phyloP scores from a whole-genome alignment of 2,113 vertebrate genomes.

The Sterrhoptilus dennistouni region DNA sequence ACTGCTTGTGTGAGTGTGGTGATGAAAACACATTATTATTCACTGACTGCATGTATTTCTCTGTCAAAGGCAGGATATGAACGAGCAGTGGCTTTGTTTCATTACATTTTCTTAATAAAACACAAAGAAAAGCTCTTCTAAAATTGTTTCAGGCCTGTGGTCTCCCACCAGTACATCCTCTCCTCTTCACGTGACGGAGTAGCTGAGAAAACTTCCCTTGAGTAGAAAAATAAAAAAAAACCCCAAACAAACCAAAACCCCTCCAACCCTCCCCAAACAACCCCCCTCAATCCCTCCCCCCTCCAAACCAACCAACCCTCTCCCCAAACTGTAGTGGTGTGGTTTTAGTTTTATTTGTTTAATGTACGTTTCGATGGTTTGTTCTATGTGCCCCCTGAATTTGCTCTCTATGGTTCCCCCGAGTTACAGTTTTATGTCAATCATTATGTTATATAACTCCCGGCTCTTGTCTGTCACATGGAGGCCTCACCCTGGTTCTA shows the following conservation, averaged over 20 bases:
- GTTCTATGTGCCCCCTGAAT: no score
- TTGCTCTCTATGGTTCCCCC: no score
- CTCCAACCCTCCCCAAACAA: rapidly evolving
- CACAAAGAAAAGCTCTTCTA: background rate
- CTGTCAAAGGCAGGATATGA: background rate
- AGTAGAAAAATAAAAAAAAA: background rate
- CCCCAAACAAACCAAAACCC: background rate
- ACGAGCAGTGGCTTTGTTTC: background rate
- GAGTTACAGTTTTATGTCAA: no score
- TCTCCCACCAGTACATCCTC: background rate
- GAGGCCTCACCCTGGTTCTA: no score
- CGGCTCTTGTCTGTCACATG: no score
- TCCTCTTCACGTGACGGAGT: background rate
- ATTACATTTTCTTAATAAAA: background rate
- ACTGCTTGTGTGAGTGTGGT: background rate
- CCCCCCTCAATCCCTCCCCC: background rate
- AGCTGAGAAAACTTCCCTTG: background rate
- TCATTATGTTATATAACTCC: no score
- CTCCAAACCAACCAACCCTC: background rate
- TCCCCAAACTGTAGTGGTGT: no score
- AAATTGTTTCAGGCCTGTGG: background rate
- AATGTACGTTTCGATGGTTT: no score
- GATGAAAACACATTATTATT: background rate
- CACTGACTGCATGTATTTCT: background rate
- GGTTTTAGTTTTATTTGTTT: no score